Conservation (phyloP, 2,797 vertebrate species). For the Poeciliopsis gracilis region DNA sequence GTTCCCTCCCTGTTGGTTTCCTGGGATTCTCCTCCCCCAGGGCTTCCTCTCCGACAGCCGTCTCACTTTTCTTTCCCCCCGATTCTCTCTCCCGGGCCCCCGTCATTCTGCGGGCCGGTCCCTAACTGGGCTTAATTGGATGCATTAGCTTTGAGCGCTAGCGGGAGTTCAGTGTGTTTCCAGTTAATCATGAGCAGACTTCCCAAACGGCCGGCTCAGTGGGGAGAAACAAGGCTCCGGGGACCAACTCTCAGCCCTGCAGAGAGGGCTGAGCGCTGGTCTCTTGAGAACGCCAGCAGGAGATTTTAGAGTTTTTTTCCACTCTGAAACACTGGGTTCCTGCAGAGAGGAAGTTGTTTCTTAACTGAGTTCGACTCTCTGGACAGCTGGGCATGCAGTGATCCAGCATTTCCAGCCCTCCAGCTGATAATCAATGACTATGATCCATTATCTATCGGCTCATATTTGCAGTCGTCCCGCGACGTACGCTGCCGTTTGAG, state of each 20-base stretch:
- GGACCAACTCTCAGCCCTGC: conserved; percentile 28
- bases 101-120: conserved; percentile 42
- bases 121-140: conserved; percentile 61
- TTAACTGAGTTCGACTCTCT: conserved; percentile 24
- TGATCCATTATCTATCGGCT: conserved; percentile 57
- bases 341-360: conserved; percentile 14
- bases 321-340: background rate
- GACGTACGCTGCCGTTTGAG: conserved; percentile 58
- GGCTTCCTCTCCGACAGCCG: conserved; percentile 28
- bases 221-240: background rate
- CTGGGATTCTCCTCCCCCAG: conserved; percentile 32
- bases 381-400: conserved; percentile 9
- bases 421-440: conserved; percentile 38
- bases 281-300: conserved; percentile 18
- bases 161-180: conserved; percentile 46
- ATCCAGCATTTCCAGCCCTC: conserved; percentile 26
- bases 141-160: conserved; percentile 52
- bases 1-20: conserved; percentile 19
- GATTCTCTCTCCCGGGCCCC: background rate
- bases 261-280: conserved; percentile 26
- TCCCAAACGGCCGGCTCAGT: conserved; percentile 23
- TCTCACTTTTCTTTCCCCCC: conserved; percentile 33
- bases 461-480: conserved; percentile 58
- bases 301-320: background rate
- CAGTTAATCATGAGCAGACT: conserved; percentile 50